Evolutionary conservation across 1,140 invertebrate genomes (phyloP).

Genomic region (Wasmannia auropunctata): DNA sequence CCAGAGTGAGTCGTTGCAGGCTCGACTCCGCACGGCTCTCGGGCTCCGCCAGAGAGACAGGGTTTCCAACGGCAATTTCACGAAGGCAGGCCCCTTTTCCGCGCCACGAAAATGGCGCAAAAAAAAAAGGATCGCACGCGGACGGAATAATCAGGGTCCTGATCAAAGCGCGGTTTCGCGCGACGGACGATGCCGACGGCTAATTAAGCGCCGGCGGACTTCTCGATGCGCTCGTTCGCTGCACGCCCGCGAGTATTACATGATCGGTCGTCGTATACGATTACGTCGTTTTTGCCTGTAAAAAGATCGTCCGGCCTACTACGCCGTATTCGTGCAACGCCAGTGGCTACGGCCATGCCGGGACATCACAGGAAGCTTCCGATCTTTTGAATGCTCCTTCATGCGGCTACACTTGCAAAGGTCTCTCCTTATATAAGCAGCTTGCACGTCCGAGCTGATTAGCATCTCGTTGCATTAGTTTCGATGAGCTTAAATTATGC

Average conservation of each 20-base stretch:
- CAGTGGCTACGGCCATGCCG: slow-evolving; percentile 63
- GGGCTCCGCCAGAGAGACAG: background rate
- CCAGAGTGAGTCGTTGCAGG: background rate
- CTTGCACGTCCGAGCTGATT: background rate
- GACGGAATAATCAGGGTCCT: slow-evolving; percentile 66
- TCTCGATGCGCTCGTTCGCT: slow-evolving; percentile 58
- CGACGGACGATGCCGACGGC: slow-evolving; percentile 63
- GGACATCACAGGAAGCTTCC: slow-evolving; percentile 71
- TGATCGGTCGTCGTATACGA: slow-evolving; percentile 76
- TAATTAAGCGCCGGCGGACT: slow-evolving; percentile 70
- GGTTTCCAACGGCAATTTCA: slow-evolving; percentile 27
- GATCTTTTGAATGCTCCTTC: slow-evolving; percentile 71
- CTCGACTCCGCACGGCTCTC: background rate
- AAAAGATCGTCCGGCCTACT: slow-evolving; percentile 45
- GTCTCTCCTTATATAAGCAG: slow-evolving; percentile 64
- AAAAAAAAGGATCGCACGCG: slow-evolving; percentile 1
- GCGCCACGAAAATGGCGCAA: slow-evolving; percentile 33
- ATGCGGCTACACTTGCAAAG: slow-evolving; percentile 26
- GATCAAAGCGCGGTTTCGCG: slow-evolving; percentile 71
- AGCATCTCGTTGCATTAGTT: slow-evolving; percentile 8
- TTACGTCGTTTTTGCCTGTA: slow-evolving; percentile 71
- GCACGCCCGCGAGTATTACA: slow-evolving; percentile 69
- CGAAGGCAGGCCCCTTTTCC: slow-evolving; percentile 17
- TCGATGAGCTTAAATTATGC: background rate
- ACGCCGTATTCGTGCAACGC: slow-evolving; percentile 64